These are phyloP conservation scores for Drosophila gunungcola DNA, from an alignment of 1,140 invertebrate genomes.

Conservation along the genomic window DNA sequence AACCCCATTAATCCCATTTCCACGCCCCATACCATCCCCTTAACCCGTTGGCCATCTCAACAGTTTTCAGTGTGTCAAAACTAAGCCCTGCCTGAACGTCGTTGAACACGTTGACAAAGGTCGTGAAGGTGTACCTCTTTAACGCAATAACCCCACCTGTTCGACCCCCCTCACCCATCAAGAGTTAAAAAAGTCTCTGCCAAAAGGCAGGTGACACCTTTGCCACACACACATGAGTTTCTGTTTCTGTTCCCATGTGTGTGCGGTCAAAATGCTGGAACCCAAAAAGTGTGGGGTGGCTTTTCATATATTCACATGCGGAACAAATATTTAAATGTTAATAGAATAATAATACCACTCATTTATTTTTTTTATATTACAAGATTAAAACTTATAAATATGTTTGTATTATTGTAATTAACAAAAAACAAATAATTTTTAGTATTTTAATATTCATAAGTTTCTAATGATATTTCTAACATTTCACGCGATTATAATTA, in stretches of 20 bases:
- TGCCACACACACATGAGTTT: conserved; percentile 32
- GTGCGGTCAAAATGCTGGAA: conserved; percentile 64
- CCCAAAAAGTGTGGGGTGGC: conserved; percentile 65
- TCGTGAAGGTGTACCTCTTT: conserved; percentile 58
- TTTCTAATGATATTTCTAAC: no score
- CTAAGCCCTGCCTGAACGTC: conserved; percentile 45
- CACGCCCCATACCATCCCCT: background rate
- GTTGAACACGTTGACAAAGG: conserved; percentile 75
- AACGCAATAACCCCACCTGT: conserved; percentile 2
- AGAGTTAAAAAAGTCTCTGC: conserved; percentile 41
- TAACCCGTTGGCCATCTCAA: conserved; percentile 38
- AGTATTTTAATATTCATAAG: no score
- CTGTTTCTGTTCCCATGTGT: conserved; percentile 15
- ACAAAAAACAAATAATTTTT: no score
- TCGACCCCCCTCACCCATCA: conserved; percentile 39
- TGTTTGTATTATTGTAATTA: no score
- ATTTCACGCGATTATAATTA: no score
- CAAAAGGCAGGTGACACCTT: conserved; percentile 76
- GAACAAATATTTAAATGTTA: background rate
- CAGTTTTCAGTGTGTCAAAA: conserved; percentile 46
- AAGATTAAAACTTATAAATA: no score
- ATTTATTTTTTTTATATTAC: no score
- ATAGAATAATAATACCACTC: no score
- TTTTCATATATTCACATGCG: conserved; percentile 4
- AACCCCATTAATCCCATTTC: conserved; percentile 31